Conservation (phyloP, 2,888 invertebrate genomes). For the Caenorhabditis imperialis region DNA sequence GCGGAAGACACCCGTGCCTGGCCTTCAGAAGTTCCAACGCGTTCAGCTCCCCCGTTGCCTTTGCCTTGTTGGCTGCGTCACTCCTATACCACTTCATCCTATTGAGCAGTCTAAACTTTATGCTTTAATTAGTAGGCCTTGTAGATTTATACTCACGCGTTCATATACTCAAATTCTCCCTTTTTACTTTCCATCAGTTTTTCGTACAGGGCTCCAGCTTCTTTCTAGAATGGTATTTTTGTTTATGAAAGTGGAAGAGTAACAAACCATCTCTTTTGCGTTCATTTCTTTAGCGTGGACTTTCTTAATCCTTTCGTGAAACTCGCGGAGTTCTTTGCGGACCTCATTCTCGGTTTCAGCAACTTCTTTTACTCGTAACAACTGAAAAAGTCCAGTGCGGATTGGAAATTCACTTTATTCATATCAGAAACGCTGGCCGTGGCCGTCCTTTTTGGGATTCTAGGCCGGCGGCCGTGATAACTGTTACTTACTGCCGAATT, state of each 20-base stretch:
- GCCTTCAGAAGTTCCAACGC: conserved; percentile 4
- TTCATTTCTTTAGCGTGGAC: neutral
- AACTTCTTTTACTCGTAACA: neutral
- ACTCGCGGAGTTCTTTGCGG: neutral
- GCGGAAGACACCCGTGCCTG: conserved; percentile 17
- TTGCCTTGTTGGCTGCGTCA: neutral
- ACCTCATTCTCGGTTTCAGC: neutral
- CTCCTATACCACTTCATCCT: conserved; percentile 3
- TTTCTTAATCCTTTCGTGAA: conserved; percentile 9
- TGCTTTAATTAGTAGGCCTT: neutral
- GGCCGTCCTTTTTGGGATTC: too few species aligned
- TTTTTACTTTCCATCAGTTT: neutral
- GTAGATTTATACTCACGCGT: neutral
- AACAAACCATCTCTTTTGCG: neutral
- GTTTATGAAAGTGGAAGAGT: neutral
- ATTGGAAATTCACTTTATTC: neutral
- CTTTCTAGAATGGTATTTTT: neutral
- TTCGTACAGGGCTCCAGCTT: conserved; percentile 1
- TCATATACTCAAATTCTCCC: neutral
- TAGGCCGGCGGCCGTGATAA: too few species aligned
- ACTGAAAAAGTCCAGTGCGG: conserved; percentile 1
- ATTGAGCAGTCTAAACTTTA: neutral
- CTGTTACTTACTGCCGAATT: too few species aligned
- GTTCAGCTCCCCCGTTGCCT: neutral
- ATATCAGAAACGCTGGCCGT: neutral